Evolutionary conservation across 2,113 vertebrate genomes (phyloP).

Genomic region (Argyrosomus japonicus): DNA sequence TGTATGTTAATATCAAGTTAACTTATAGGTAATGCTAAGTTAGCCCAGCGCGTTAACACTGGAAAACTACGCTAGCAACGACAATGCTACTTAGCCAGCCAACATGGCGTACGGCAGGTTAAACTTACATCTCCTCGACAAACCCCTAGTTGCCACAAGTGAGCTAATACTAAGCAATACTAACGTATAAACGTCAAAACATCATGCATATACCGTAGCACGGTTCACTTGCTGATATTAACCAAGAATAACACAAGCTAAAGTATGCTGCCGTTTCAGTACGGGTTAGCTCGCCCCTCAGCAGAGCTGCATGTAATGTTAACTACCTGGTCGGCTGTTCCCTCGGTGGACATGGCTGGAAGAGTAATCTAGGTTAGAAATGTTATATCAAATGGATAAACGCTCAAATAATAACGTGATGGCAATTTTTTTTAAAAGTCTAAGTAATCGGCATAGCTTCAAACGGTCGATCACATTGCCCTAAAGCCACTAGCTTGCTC

Average conservation of each 20-base stretch:
- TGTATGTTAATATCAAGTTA: not conserved
- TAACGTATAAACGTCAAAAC: not conserved
- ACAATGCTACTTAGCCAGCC: slow-evolving; percentile 25
- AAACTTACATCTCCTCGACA: not conserved
- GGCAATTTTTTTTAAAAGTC: slow-evolving; percentile 25
- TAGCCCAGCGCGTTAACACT: no score
- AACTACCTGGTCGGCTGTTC: slow-evolving; percentile 83
- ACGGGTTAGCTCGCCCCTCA: slow-evolving; percentile 20
- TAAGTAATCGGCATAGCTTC: slow-evolving; percentile 72
- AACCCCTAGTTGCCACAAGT: accelerated
- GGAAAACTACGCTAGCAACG: not conserved
- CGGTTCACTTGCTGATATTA: not conserved
- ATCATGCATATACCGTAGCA: not conserved
- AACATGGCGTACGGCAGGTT: slow-evolving; percentile 36
- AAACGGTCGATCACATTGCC: slow-evolving; percentile 48
- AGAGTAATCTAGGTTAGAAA: slow-evolving; percentile 51
- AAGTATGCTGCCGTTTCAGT: not conserved
- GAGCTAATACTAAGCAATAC: accelerated
- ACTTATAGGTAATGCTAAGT: not conserved
- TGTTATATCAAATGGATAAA: slow-evolving; percentile 10
- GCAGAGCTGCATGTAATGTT: slow-evolving; percentile 31
- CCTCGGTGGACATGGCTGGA: slow-evolving; percentile 83
- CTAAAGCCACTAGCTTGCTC: slow-evolving; percentile 17
- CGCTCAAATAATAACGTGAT: slow-evolving; percentile 34
- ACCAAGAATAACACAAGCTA: not conserved